Conservation (phyloP, 23 tunicate species). For the Oikopleura dioica region DNA sequence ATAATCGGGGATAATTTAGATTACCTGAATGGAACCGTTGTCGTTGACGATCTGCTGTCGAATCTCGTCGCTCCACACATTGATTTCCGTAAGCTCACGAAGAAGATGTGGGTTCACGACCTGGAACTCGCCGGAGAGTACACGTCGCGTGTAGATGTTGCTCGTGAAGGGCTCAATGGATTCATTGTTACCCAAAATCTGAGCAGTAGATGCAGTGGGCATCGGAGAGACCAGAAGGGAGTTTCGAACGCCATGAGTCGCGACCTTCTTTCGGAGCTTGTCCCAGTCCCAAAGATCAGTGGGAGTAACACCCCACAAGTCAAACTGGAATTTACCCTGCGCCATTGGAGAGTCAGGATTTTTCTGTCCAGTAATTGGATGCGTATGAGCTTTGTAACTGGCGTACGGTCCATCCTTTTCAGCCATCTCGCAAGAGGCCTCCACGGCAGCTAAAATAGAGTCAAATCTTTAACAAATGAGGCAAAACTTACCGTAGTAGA, state of each 20-base stretch:
- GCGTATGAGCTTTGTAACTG: constrained; percentile 20
- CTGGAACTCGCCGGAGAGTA: constrained; percentile 85
- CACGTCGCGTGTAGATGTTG: constrained; percentile 82
- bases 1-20: neutral
- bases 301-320: constrained; percentile 93
- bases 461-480: too few species aligned
- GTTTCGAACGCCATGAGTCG: constrained; percentile 72
- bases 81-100: constrained; percentile 47
- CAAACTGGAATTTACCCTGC: constrained; percentile 32
- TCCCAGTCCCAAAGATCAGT: constrained; percentile 92
- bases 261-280: constrained; percentile 29
- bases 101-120: constrained; percentile 69
- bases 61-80: constrained; percentile 74
- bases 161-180: constrained; percentile 95
- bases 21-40: constrained; percentile 77
- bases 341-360: neutral
- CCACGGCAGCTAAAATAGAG: constrained; percentile 26
- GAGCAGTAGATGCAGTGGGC: constrained; percentile 99
- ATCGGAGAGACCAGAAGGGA: constrained; percentile 78
- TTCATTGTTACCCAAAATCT: constrained; percentile 93
- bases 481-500: constrained; percentile 39
- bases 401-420: constrained; percentile 47
- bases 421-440: constrained; percentile 78
- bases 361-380: constrained; percentile 4
- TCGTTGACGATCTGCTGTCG: constrained; percentile 65